Conservation (phyloP, 2,797 vertebrate genomes). For the Dryobates pubescens region DNA sequence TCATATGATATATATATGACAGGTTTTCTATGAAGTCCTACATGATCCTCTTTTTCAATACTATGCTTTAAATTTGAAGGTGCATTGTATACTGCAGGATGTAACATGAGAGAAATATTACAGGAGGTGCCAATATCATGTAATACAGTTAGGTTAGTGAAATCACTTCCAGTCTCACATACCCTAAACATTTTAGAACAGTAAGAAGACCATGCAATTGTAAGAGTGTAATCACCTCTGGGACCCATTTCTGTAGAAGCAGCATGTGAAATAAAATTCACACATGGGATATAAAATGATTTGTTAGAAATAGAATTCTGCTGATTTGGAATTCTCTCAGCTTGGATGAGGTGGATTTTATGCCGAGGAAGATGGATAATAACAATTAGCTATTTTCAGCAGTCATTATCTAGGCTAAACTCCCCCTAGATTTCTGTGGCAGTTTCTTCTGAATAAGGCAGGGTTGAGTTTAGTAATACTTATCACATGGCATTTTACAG, state of each 20-base stretch:
- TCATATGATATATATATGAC: neutral
- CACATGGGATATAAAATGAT: slow-evolving; percentile 2
- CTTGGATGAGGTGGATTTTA: slow-evolving; percentile 16
- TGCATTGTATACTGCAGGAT: slow-evolving; percentile 4
- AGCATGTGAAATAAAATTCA: slow-evolving; percentile 30
- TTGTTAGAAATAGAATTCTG: slow-evolving; percentile 23
- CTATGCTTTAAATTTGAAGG: slow-evolving; percentile 13
- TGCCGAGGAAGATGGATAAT: neutral
- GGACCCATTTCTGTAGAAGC: slow-evolving; percentile 17
- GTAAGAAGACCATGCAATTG: slow-evolving; percentile 35
- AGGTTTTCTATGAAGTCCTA: neutral
- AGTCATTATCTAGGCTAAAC: slow-evolving; percentile 26
- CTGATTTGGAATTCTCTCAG: slow-evolving; percentile 30
- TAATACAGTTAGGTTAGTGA: slow-evolving; percentile 29
- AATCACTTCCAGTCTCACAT: slow-evolving; percentile 34
- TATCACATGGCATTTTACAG: neutral
- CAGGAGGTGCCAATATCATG: neutral
- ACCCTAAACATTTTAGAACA: slow-evolving; percentile 16
- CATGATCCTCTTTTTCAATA: neutral
- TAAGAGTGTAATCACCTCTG: slow-evolving; percentile 2
- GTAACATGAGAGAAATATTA: slow-evolving; percentile 20
- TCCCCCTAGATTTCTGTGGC: slow-evolving; percentile 38
- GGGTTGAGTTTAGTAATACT: neutral
- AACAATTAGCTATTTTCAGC: slow-evolving; percentile 30
- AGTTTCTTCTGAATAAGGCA: neutral